These are phyloP conservation scores for Archocentrus centrarchus DNA, from an alignment of 2,113 vertebrate genomes.

Conservation along the genomic window DNA sequence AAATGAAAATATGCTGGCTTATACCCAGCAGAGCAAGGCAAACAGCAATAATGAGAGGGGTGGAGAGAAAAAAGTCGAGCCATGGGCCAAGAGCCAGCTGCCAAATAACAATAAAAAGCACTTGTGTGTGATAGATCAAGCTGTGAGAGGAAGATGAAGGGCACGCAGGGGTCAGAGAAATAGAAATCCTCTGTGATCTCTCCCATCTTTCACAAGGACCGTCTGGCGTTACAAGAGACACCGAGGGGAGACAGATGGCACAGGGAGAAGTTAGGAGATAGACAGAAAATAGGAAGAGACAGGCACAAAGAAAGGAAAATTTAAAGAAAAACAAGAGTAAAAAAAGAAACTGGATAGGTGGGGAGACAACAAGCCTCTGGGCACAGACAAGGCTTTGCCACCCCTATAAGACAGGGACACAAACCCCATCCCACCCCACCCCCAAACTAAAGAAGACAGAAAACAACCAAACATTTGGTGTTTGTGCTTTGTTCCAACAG, in stretches of 20 bases:
- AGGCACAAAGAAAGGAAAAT: background rate
- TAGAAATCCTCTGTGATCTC: slow-evolving; percentile 76
- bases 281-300: slow-evolving; percentile 15
- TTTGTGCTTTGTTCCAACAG: background rate
- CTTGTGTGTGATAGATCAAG: slow-evolving; percentile 65
- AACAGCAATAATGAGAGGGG: slow-evolving; percentile 46
- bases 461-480: background rate
- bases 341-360: slow-evolving; percentile 8
- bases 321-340: slow-evolving; percentile 4
- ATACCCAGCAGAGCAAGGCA: slow-evolving; percentile 36
- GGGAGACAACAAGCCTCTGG: background rate
- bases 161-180: slow-evolving; percentile 62
- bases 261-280: slow-evolving; percentile 3
- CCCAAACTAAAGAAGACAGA: background rate
- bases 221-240: slow-evolving; percentile 60
- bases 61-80: slow-evolving; percentile 49
- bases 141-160: slow-evolving; percentile 68
- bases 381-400: background rate
- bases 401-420: background rate
- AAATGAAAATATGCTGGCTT: slow-evolving; percentile 55
- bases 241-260: slow-evolving; percentile 43
- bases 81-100: slow-evolving; percentile 55
- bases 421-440: too few relatives aligned
- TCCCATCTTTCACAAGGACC: slow-evolving; percentile 66
- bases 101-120: slow-evolving; percentile 70